Evolutionary conservation across 2,113 vertebrate genomes (phyloP).

Genomic region (Colossoma macropomum): DNA sequence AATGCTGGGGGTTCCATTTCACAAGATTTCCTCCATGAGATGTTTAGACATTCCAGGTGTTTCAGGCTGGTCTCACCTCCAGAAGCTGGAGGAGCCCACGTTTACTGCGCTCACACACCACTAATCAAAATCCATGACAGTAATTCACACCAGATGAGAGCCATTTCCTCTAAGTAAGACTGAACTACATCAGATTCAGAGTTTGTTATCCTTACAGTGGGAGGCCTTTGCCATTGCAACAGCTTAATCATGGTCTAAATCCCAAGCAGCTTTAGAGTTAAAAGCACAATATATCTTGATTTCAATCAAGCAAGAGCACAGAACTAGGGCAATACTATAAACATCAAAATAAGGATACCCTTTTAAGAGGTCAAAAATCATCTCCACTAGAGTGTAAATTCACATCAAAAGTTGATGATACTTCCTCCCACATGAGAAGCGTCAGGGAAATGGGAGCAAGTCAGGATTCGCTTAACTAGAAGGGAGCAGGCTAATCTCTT

Average conservation of each 20-base stretch:
- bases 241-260: constrained; percentile 45
- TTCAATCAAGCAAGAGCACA: constrained; percentile 44
- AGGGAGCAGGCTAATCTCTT: constrained; percentile 53
- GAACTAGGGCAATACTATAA: constrained; percentile 44
- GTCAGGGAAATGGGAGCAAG: constrained; percentile 51
- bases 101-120: constrained; percentile 60
- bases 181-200: constrained; percentile 59
- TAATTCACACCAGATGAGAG: constrained; percentile 71
- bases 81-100: constrained; percentile 25
- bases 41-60: constrained; percentile 53
- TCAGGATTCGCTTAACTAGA: constrained; percentile 56
- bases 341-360: constrained; percentile 61
- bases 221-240: constrained; percentile 20
- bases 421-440: constrained; percentile 53
- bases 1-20: constrained; percentile 34
- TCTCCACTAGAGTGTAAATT: constrained; percentile 48
- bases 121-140: constrained; percentile 67
- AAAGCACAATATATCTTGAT: constrained; percentile 55
- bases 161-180: constrained; percentile 67
- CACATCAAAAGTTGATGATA: constrained; percentile 47
- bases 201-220: constrained; percentile 62
- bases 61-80: constrained; percentile 41
- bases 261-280: constrained; percentile 46
- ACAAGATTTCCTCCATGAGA: constrained; percentile 36
- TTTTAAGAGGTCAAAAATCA: constrained; percentile 51